A percentile compares a stretch with the other conserved stretches of the same genome.
These are phyloP conservation scores for Hylyphantes graminicola DNA, from an alignment of 1,140 invertebrate genomes.

Conservation along the genomic window DNA sequence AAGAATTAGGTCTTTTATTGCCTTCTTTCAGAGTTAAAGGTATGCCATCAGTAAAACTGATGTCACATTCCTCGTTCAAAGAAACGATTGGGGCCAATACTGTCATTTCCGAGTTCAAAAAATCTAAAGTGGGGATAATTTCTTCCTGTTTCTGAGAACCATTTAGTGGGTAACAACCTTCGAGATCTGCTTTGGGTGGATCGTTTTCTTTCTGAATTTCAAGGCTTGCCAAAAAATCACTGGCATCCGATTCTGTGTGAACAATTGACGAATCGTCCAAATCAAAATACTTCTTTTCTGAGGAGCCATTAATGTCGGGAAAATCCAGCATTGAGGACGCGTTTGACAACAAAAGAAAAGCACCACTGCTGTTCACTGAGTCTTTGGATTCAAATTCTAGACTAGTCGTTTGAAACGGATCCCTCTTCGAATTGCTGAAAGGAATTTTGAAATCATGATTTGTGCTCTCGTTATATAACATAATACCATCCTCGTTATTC, in stretches of 20 bases:
- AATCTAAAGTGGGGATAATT: not conserved
- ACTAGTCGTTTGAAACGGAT: not conserved
- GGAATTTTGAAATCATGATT: no score
- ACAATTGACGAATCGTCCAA: no score
- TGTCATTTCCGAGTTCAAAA: not conserved
- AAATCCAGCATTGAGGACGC: not conserved
- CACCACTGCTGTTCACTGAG: not conserved
- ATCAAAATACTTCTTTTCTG: no score
- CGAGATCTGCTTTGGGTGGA: no score
- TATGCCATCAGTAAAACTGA: not conserved
- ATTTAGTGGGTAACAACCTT: not conserved
- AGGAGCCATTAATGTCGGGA: not conserved
- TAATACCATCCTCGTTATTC: not conserved
- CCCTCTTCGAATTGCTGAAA: no score
- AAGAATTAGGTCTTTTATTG: not conserved
- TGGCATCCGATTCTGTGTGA: no score
- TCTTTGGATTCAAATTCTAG: not conserved
- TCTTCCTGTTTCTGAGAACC: not conserved
- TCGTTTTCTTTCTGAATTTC: no score
- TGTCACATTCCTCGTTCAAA: no score
- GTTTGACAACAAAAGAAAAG: not conserved
- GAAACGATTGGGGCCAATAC: no score
- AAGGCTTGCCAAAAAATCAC: no score
- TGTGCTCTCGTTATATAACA: not conserved
- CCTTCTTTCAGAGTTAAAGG: constrained; percentile 6